Evolutionary conservation across 1,140 invertebrate genomes (phyloP).

Genomic region (Paramacrobiotus metropolitanus): DNA sequence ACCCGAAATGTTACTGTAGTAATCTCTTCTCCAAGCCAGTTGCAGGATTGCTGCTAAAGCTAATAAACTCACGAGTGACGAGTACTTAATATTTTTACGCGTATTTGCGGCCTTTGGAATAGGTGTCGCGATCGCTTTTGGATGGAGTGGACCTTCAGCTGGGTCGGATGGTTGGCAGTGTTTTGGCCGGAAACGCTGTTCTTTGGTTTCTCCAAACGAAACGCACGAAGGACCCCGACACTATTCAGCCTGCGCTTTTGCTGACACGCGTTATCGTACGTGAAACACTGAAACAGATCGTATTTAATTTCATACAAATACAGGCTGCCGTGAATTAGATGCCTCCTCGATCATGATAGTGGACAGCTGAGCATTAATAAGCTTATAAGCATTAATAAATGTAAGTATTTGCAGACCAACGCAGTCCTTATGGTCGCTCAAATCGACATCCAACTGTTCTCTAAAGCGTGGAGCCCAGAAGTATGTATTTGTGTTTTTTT

Average conservation of each 20-base stretch:
- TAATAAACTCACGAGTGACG: too few species aligned
- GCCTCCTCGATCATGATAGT: too few species aligned
- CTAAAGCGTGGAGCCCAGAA: background rate
- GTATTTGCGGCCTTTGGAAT: background rate
- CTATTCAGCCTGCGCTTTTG: background rate
- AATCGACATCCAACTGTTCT: conserved; percentile 3
- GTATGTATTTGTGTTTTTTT: background rate
- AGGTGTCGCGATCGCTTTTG: background rate
- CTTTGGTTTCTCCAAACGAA: background rate
- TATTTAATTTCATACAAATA: too few species aligned
- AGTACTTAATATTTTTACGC: too few species aligned
- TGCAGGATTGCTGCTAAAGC: too few species aligned
- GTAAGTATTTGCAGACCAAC: background rate
- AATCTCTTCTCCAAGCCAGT: too few species aligned
- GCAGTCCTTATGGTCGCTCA: background rate
- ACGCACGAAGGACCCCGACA: background rate
- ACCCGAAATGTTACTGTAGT: too few species aligned
- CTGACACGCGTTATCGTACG: background rate
- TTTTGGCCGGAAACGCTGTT: background rate
- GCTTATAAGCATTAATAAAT: background rate
- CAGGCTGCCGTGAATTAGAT: too few species aligned
- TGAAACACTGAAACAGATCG: background rate
- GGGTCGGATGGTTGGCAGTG: background rate
- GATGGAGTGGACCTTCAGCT: background rate
- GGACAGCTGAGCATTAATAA: too few species aligned